These are phyloP conservation scores for Pseudomugil tenellus DNA, from an alignment of 2,797 vertebrate species.

Conservation along the genomic window DNA sequence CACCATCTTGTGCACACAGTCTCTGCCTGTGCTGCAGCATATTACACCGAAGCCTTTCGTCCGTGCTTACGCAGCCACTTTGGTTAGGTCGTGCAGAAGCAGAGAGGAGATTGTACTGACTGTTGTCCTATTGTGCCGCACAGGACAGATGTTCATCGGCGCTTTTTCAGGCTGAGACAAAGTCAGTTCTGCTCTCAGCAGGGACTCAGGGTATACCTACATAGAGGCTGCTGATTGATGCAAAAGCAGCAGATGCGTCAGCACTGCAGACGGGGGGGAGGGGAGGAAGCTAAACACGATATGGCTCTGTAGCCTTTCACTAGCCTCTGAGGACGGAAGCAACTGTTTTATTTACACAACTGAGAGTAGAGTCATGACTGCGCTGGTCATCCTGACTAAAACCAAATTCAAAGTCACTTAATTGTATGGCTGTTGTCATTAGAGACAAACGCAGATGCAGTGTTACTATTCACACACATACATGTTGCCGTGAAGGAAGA, in stretches of 20 bases:
- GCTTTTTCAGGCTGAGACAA: slow-evolving; percentile 46
- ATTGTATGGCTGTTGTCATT: slow-evolving; percentile 16
- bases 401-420: slow-evolving; percentile 20
- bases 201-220: slow-evolving; percentile 87
- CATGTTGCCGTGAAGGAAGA: slow-evolving; percentile 31
- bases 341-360: slow-evolving; percentile 62
- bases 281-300: slow-evolving; percentile 90
- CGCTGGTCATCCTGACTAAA: slow-evolving; percentile 24
- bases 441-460: slow-evolving; percentile 43
- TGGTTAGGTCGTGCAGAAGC: slow-evolving; percentile 72
- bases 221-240: slow-evolving; percentile 92
- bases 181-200: slow-evolving; percentile 82
- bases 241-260: slow-evolving; percentile 91
- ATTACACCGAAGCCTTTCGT: slow-evolving; percentile 54
- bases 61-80: slow-evolving; percentile 53
- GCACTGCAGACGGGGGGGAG: slow-evolving; percentile 86
- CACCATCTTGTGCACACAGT: slow-evolving; percentile 52
- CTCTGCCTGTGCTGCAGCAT: slow-evolving; percentile 57
- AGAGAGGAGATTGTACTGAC: slow-evolving; percentile 50
- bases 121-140: slow-evolving; percentile 35
- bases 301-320: slow-evolving; percentile 71
- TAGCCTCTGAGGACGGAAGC: slow-evolving; percentile 64
- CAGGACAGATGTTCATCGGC: slow-evolving; percentile 39
- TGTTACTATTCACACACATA: slow-evolving; percentile 24
- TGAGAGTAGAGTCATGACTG: slow-evolving; percentile 32